Evolutionary conservation across 2,113 vertebrate species (phyloP).

Genomic region (Cricetomys ansorgei): DNA sequence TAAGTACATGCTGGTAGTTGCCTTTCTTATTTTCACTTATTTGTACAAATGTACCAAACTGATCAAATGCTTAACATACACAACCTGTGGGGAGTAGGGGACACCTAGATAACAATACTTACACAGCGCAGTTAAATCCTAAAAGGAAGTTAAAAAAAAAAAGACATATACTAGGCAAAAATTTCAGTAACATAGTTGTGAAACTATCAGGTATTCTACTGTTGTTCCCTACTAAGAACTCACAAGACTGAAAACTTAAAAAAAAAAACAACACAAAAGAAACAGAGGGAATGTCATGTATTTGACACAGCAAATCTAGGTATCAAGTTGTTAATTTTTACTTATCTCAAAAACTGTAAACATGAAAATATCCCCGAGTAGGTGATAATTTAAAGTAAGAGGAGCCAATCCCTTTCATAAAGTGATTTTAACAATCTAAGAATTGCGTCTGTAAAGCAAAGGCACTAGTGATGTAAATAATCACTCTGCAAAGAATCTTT

Average conservation of each 20-base stretch:
- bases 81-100: not conserved
- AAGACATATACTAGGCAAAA: not conserved
- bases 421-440: not conserved
- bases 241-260: not conserved
- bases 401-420: not conserved
- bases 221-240: conserved; percentile 10
- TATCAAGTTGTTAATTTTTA: not conserved
- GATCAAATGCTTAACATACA: conserved; percentile 35
- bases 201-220: not conserved
- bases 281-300: not conserved
- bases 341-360: not conserved
- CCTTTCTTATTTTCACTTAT: conserved; percentile 66
- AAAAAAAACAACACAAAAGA: not conserved
- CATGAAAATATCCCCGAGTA: not conserved
- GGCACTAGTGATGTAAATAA: not conserved
- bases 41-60: conserved; percentile 36
- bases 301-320: conserved; percentile 7
- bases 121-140: conserved; percentile 18
- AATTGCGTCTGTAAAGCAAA: not conserved
- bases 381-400: not conserved
- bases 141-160: not conserved
- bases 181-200: not conserved
- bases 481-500: not conserved
- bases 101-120: not conserved
- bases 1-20: conserved; percentile 59